phyloP scores from a whole-genome alignment of 1,140 invertebrate genomes.

The Rhopalosiphum padi region DNA sequence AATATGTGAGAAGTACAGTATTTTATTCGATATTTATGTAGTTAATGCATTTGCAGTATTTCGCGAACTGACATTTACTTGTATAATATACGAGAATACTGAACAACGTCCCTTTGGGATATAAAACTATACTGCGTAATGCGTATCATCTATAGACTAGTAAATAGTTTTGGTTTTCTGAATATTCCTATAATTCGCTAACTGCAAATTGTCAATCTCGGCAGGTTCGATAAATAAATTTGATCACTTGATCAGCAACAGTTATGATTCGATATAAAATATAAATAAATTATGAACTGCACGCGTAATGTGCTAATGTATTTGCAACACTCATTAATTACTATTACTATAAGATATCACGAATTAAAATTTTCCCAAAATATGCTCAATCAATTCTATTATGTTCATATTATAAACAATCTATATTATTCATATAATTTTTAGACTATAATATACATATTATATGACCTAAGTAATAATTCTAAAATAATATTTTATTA shows the following conservation, averaged over 20 bases:
- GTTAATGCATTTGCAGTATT: not conserved
- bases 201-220: not conserved
- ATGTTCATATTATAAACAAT: not conserved
- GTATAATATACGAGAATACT: too few relatives aligned
- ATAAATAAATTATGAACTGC: not conserved
- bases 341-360: too few relatives aligned
- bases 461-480: too few relatives aligned
- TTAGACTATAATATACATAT: too few relatives aligned
- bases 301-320: not conserved
- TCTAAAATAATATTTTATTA: too few relatives aligned
- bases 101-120: not conserved
- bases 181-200: not conserved
- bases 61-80: not conserved
- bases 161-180: not conserved
- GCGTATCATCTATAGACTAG: not conserved
- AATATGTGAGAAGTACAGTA: not conserved
- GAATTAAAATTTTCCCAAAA: not conserved
- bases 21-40: not conserved
- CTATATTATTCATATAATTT: too few relatives aligned
- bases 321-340: too few relatives aligned
- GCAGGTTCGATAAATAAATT: not conserved
- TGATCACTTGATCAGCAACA: not conserved
- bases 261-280: not conserved
- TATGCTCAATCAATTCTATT: not conserved
- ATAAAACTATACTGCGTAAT: not conserved